Conservation (phyloP, 2,113 vertebrate species). For the Pollimyrus isidori region DNA sequence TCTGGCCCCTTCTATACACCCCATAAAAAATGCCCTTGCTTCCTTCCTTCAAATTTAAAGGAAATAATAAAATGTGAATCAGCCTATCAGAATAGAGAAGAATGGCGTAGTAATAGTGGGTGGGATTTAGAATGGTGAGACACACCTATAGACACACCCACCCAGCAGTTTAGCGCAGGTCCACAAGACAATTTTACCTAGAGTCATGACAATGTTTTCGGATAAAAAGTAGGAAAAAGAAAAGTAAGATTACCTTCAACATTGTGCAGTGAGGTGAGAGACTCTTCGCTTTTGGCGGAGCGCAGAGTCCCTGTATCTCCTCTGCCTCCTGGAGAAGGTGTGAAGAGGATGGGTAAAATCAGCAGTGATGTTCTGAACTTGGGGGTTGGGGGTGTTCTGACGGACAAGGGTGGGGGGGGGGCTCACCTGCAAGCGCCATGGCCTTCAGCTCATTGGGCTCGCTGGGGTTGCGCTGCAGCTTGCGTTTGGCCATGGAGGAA, state of each 20-base stretch:
- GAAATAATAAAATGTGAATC: not conserved
- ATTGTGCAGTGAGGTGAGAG: constrained; percentile 89
- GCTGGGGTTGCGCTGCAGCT: constrained; percentile 91
- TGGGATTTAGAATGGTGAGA: not conserved
- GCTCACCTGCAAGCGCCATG: constrained; percentile 81
- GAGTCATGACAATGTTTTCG: not conserved
- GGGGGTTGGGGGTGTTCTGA: not conserved
- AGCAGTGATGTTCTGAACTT: not conserved
- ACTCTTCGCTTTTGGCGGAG: constrained; percentile 96
- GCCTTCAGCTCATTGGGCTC: constrained; percentile 90
- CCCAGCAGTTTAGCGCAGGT: not conserved
- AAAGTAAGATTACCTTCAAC: constrained; percentile 74
- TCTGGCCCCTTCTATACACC: not conserved
- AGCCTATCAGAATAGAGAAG: not conserved
- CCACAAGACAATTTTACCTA: not conserved
- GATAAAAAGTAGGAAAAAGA: not conserved
- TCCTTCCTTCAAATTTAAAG: not conserved
- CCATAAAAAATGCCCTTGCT: not conserved
- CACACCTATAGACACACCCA: not conserved
- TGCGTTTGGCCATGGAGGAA: constrained; percentile 82
- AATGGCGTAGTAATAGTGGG: not conserved
- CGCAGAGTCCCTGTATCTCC: constrained; percentile 84
- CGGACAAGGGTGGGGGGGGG: not conserved
- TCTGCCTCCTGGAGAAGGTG: constrained; percentile 67
- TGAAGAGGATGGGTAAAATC: not conserved